Conservation (phyloP, 2,888 invertebrate genomes). For the Acronicta psi region DNA sequence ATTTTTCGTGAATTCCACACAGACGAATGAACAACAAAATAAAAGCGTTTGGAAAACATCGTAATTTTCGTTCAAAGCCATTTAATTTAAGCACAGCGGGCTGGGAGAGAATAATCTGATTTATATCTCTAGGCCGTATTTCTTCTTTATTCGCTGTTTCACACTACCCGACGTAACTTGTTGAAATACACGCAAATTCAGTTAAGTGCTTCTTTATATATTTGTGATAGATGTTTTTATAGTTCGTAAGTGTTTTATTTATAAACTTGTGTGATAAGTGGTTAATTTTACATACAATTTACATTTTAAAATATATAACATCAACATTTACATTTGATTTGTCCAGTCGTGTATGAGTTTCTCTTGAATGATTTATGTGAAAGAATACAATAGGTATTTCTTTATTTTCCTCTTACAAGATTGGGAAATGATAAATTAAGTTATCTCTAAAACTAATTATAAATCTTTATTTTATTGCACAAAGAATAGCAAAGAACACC, state of each 20-base stretch:
- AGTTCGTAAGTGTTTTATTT: conserved; percentile 29
- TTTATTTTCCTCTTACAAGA: neutral
- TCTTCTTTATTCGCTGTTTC: conserved; percentile 71
- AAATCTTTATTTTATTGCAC: conserved; percentile 13
- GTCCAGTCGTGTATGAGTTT: neutral
- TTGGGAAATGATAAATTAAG: neutral
- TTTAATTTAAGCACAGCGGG: conserved; percentile 76
- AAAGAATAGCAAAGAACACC: conserved; percentile 1
- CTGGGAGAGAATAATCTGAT: conserved; percentile 77
- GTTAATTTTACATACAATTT: conserved; percentile 14
- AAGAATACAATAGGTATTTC: neutral
- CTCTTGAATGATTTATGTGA: neutral
- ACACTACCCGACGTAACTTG: conserved; percentile 72
- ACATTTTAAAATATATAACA: conserved; percentile 8
- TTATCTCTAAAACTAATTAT: neutral
- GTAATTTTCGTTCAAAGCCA: conserved; percentile 78
- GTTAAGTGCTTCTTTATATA: conserved; percentile 67
- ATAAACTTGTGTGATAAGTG: conserved; percentile 28
- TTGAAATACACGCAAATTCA: conserved; percentile 71
- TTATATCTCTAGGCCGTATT: conserved; percentile 76
- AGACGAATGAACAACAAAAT: conserved; percentile 60
- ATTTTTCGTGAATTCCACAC: conserved; percentile 37
- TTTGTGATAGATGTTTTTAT: conserved; percentile 56
- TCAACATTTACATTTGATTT: conserved; percentile 5
- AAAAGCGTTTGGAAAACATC: conserved; percentile 71